Conservation (phyloP, 2,888 invertebrate genomes). For the Athalia cordata region DNA sequence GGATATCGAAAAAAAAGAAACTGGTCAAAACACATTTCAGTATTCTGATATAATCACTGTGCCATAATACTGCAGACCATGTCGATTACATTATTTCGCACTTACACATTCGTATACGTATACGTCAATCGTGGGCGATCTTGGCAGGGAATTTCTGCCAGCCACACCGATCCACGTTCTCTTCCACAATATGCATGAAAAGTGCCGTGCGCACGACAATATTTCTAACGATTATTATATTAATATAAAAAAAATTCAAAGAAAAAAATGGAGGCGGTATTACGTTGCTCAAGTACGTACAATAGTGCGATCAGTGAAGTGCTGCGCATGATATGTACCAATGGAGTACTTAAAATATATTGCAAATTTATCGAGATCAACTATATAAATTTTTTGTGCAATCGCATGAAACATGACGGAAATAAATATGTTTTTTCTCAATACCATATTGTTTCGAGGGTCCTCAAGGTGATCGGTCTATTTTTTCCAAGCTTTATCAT, state of each 20-base stretch:
- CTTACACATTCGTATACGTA: not conserved
- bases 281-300: not conserved
- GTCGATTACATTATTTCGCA: slow-evolving; percentile 15
- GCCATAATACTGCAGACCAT: not conserved
- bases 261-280: not conserved
- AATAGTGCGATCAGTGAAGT: no score
- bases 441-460: no score
- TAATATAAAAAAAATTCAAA: not conserved
- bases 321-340: no score
- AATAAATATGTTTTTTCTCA: no score
- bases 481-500: no score
- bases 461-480: no score
- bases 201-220: slow-evolving; percentile 20
- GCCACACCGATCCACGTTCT: not conserved
- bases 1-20: not conserved
- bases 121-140: slow-evolving; percentile 24
- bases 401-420: no score
- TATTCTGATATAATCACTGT: not conserved
- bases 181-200: slow-evolving; percentile 16
- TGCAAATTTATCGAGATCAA: no score
- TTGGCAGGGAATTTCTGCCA: slow-evolving; percentile 14
- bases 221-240: not conserved
- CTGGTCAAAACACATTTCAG: not conserved
- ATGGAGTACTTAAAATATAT: no score
- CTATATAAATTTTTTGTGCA: no score